Evolutionary conservation across 2,888 invertebrate species (phyloP).

Genomic region (Eupithecia exiguata): DNA sequence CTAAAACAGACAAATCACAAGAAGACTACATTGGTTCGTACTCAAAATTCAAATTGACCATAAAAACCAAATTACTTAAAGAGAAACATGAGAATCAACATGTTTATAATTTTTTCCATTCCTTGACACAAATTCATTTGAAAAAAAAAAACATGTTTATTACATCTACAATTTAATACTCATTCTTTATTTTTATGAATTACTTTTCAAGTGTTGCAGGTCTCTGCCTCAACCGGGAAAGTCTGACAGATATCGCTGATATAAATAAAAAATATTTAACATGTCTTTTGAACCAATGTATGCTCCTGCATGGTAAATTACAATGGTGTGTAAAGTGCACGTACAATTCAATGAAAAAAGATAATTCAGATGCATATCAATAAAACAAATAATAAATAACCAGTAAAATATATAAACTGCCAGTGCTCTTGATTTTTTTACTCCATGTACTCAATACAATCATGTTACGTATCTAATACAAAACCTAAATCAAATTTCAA

Average conservation of each 20-base stretch:
- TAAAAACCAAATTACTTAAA: background rate
- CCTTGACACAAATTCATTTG: background rate
- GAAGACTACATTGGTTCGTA: conserved; percentile 57
- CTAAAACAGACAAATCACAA: conserved; percentile 51
- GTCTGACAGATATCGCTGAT: conserved; percentile 49
- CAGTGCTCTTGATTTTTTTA: background rate
- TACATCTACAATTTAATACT: background rate
- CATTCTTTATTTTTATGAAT: conserved; percentile 20
- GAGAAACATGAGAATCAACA: background rate
- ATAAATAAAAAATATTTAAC: conserved; percentile 10
- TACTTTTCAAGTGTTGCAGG: conserved; percentile 65
- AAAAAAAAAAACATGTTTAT: background rate
- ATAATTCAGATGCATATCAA: background rate
- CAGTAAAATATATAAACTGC: background rate
- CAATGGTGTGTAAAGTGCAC: conserved; percentile 44
- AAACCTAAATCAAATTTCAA: background rate
- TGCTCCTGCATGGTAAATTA: conserved; percentile 54
- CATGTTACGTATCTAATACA: background rate
- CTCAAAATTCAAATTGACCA: conserved; percentile 18
- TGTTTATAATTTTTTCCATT: background rate
- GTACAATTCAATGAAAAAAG: conserved; percentile 4
- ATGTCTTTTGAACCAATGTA: conserved; percentile 56
- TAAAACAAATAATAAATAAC: background rate
- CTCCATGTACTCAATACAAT: background rate
- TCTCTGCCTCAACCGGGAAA: conserved; percentile 60